A percentile compares a stretch with the other conserved stretches of the same genome.
Conservation (phyloP, 2,113 vertebrate genomes). For the Aramus guarauna region DNA sequence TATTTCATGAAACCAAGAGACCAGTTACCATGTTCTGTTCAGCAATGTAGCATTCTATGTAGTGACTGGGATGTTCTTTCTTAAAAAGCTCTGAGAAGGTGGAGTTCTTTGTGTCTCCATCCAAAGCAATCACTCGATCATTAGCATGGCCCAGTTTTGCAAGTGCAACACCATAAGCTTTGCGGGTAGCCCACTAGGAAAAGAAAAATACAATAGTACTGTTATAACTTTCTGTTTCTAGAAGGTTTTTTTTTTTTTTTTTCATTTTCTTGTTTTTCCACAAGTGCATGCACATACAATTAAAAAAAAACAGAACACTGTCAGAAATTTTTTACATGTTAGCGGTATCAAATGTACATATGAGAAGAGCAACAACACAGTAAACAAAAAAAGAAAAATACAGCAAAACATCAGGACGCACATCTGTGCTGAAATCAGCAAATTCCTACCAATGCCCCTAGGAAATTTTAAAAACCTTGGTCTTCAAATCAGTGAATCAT, state of each 20-base stretch:
- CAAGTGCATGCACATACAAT: neutral
- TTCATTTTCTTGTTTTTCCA: neutral
- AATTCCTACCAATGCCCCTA: neutral
- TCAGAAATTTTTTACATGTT: neutral
- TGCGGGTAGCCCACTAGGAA: conserved; percentile 86
- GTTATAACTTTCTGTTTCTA: neutral
- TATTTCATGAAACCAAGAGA: neutral
- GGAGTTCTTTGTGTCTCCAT: conserved; percentile 94
- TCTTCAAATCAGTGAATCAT: neutral
- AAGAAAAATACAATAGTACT: neutral
- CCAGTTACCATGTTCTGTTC: conserved; percentile 93
- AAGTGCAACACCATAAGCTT: conserved; percentile 88
- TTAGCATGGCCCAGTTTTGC: conserved; percentile 89
- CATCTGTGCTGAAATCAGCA: neutral
- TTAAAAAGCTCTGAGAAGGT: conserved; percentile 93
- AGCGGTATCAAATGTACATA: neutral
- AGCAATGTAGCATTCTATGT: conserved; percentile 93
- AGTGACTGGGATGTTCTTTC: conserved; percentile 90
- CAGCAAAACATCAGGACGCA: neutral
- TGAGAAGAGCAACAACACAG: neutral
- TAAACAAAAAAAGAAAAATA: neutral
- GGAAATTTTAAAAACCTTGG: neutral
- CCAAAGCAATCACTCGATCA: conserved; percentile 86
- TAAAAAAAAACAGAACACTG: neutral
- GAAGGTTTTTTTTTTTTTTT: neutral